Base-by-base conservation (phyloP, 2,113 vertebrate species). In the Acinonyx jubatus region DNA sequence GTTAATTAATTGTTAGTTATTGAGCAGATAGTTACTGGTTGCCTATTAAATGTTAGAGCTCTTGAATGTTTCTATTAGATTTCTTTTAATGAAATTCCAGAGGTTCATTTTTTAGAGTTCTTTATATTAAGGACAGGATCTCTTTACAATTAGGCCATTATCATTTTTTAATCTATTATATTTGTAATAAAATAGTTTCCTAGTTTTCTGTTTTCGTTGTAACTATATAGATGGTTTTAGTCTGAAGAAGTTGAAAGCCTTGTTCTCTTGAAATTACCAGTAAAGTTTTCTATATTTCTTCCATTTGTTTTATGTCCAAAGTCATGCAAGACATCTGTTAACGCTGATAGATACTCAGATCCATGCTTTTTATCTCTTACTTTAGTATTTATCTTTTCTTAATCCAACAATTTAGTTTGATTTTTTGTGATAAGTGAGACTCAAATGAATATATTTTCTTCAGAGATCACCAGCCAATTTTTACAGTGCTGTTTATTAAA, bases 331-430 rank as follows among this genome's bases (percentile, higher is more conserved):
- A 50, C 45, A 80, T 61, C 33, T 10, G 7, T 69, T 69, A 81
- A 92, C 68, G 38, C 31, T 88, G 38, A 61, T 83, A 33, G n/a
- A 61, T 78, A 81, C 19, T 76, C 21, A 29, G 2, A 81, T 76
- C 14, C 3, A 29, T 63, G 82, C 68, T 81, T 93, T 68, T 55
- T 6, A 65, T 71, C 18, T 66, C 33, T 68, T 87, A 88, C 76
- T 88, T 96, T 88, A 81, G n/a, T 52, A 73, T 63, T 92, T 86
- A 79, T 48, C 38, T 86, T 89, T 84, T 91, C 61, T 89, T 52
- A 86, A 82, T 52, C 9, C 0, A 65, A 18, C 16, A 91, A 84
- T 71, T 82, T 91, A 91, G 31, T 82, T 78, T 93, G n/a, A 57
- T 84, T 15, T 73, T 82, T 88, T 61, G 27, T 57, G n/a, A 74